A percentile compares a stretch with the other conserved stretches of the same genome.
Conservation (phyloP, 2,888 invertebrate genomes). For the Spialia ferax region DNA sequence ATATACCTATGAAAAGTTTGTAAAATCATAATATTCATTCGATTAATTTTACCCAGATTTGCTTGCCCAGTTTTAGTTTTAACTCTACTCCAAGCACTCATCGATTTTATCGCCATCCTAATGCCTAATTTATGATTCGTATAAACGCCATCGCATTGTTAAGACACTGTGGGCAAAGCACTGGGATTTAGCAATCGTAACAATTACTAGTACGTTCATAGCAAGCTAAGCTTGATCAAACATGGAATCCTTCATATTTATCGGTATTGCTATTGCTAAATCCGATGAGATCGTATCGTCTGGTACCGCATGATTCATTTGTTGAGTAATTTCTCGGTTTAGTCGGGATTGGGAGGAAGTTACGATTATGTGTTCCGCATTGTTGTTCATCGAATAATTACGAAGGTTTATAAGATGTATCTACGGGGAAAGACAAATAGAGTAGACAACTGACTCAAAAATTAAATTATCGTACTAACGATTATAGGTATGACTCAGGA, state of each 20-base stretch:
- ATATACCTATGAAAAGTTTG: too few relatives aligned
- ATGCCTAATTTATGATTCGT: too few relatives aligned
- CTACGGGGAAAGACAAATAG: too few relatives aligned
- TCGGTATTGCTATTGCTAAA: constrained; percentile 64
- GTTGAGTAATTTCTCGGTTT: constrained; percentile 54
- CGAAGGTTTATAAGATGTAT: too few relatives aligned
- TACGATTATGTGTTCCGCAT: constrained; percentile 20
- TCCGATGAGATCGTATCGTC: constrained; percentile 38
- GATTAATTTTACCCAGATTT: too few relatives aligned
- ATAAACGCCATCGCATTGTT: neutral
- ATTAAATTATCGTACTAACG: too few relatives aligned
- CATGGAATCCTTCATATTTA: constrained; percentile 63
- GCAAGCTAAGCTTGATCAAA: constrained; percentile 50
- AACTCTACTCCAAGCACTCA: too few relatives aligned
- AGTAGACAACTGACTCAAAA: too few relatives aligned
- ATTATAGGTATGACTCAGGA: too few relatives aligned
- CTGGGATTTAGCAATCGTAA: constrained; percentile 34
- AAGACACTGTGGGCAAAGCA: neutral
- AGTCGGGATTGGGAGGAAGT: constrained; percentile 44
- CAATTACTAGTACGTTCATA: constrained; percentile 41
- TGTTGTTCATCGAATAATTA: constrained; percentile 16
- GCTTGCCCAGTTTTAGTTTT: too few relatives aligned
- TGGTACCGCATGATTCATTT: constrained; percentile 56
- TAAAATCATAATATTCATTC: too few relatives aligned
- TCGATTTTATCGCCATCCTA: too few relatives aligned